Conservation (phyloP, 2,797 vertebrate species). For the Lithobates pipiens region DNA sequence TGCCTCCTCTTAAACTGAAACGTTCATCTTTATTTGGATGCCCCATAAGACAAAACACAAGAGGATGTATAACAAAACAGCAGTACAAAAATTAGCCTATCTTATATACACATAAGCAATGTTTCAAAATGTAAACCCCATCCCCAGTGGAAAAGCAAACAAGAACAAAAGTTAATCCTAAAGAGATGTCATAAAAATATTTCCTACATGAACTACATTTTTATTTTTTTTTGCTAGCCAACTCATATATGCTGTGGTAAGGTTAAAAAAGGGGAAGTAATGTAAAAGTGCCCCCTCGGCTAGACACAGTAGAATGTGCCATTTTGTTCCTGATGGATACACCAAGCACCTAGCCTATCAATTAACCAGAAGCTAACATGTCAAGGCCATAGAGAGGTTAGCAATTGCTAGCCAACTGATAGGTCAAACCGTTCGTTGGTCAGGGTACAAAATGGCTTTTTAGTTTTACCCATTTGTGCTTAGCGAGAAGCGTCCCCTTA, state of each 20-base stretch:
- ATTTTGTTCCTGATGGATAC: background rate
- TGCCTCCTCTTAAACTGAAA: background rate
- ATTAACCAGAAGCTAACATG: background rate
- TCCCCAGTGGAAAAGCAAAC: background rate
- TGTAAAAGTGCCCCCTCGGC: background rate
- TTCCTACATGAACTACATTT: background rate
- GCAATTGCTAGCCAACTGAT: background rate
- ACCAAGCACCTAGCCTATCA: background rate
- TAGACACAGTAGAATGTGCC: background rate
- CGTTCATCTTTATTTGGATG: background rate
- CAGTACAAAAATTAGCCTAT: slow-evolving; percentile 35
- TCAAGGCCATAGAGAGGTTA: background rate
- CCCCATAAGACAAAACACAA: background rate
- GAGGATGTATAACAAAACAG: background rate
- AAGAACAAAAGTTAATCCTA: background rate
- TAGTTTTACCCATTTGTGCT: background rate
- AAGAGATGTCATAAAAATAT: slow-evolving; percentile 14
- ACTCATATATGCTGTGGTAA: background rate
- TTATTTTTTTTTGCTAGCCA: background rate
- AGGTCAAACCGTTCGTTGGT: background rate
- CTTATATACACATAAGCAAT: slow-evolving; percentile 33
- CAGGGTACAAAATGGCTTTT: background rate
- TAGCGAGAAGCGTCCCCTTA: background rate
- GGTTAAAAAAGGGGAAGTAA: background rate
- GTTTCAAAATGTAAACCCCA: slow-evolving; percentile 3